These are phyloP conservation scores for Limanda limanda DNA, from an alignment of 2,113 vertebrate species.

Conservation along the genomic window DNA sequence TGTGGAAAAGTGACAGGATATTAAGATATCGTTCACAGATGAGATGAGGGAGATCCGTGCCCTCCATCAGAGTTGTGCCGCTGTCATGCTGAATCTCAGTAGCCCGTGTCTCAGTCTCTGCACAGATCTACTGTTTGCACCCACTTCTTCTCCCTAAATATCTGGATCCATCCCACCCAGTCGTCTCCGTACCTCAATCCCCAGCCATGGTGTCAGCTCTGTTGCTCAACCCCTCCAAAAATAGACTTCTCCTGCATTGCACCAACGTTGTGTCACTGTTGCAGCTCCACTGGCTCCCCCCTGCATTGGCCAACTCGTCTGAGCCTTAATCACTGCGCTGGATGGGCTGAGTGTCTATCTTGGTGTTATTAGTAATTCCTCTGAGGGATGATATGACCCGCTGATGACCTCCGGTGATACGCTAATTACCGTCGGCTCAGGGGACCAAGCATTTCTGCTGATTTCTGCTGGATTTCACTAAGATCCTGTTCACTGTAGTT, in stretches of 20 bases:
- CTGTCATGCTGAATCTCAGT: background rate
- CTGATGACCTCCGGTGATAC: constrained; percentile 55
- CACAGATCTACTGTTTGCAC: background rate
- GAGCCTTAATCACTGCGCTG: constrained; percentile 64
- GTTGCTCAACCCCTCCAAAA: constrained; percentile 76
- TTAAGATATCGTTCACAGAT: background rate
- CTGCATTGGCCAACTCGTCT: constrained; percentile 52
- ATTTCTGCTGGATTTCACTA: constrained; percentile 6
- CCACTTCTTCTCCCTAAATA: constrained; percentile 11
- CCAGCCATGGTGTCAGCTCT: constrained; percentile 63
- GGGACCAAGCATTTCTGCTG: background rate
- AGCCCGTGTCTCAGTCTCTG: background rate
- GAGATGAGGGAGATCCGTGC: background rate
- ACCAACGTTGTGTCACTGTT: constrained; percentile 76
- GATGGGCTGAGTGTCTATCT: constrained; percentile 55
- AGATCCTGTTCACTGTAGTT: constrained; percentile 3
- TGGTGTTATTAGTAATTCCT: constrained; percentile 66
- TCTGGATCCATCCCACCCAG: constrained; percentile 28
- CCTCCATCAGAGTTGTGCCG: no score
- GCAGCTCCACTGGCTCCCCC: constrained; percentile 63
- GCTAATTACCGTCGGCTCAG: constrained; percentile 56
- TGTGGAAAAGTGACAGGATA: constrained; percentile 1
- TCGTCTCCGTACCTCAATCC: constrained; percentile 39
- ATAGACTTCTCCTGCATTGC: constrained; percentile 81
- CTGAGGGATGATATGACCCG: constrained; percentile 57